These are phyloP conservation scores for Apotomis betuletana DNA, from an alignment of 2,888 invertebrate genomes.

Conservation along the genomic window DNA sequence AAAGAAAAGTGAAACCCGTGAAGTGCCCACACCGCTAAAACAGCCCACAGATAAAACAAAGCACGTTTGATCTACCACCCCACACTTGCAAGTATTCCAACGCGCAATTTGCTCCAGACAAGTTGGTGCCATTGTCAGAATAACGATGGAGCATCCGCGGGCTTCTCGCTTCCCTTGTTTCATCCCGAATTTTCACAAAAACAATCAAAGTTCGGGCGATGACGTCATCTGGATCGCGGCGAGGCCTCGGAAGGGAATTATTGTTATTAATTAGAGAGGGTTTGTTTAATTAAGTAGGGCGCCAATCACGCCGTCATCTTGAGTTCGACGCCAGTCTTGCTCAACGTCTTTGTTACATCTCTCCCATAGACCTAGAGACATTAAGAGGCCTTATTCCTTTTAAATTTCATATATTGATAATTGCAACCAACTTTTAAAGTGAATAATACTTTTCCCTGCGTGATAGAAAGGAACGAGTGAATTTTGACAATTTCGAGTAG, in stretches of 20 bases:
- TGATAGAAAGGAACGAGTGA: no score
- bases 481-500: no score
- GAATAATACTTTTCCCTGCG: no score
- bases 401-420: no score
- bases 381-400: constrained; percentile 45
- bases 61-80: constrained; percentile 70
- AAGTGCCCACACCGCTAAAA: constrained; percentile 32
- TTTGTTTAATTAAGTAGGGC: constrained; percentile 80
- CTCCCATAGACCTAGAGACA: constrained; percentile 52
- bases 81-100: constrained; percentile 59
- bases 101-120: constrained; percentile 71
- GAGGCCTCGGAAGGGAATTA: constrained; percentile 71
- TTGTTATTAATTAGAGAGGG: constrained; percentile 82
- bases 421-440: no score
- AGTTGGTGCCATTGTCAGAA: constrained; percentile 60
- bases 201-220: constrained; percentile 58
- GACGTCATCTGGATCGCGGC: constrained; percentile 75
- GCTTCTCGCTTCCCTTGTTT: constrained; percentile 41
- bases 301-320: constrained; percentile 78
- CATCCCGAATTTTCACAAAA: constrained; percentile 46
- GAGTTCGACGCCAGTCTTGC: constrained; percentile 70
- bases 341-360: constrained; percentile 80
- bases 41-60: constrained; percentile 70
- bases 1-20: constrained; percentile 53
- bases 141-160: constrained; percentile 50